Evolutionary conservation across 2,888 invertebrate genomes (phyloP), one percentile per base, ranked within the genome.

Genomic region (Euspilapteryx auroguttella): DNA sequence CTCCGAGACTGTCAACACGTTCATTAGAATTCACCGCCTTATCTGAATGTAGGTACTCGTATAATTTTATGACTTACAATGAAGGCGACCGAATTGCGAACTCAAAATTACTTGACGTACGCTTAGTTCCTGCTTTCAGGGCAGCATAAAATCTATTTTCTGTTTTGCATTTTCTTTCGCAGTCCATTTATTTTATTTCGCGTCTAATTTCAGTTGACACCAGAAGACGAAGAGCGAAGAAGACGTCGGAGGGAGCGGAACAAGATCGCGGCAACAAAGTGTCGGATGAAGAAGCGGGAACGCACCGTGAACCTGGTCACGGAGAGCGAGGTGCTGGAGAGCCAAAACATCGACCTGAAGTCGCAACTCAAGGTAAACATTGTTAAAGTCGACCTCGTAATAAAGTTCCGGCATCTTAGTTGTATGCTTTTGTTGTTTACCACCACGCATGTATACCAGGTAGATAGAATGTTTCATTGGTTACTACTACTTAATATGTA

Each of bases 191-290:
- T n/a, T n/a, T n/a, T 24, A 24, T 13, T 24, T n/a, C 7, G 13
- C 2, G 28, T 24, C 33, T 21, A 20, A 33, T 37, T 65, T 1
- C 65, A 90, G 89, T 66, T 94, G 39, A 94, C 94, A 7, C 89
- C 90, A 27, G 94, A 94, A 75, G 94, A 94, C 51, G 94, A 94
- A 66, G 94, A 93, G 51, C 80, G 94, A 20, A 80, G 94, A 32
- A 78, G 89, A 33, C 80, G 92, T 32, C 79, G 94, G 48, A 83
- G 94, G 45, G 94, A 94, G 64, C 79, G 94, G 42, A 94, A 94
- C 64, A 94, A 94, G 76, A 90, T 94, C 38, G 94, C 94, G 28
- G 94, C 94, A 33, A 94, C 94, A 8, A 94, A 94, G 62, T 94
- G 94, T 55, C 83, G 94, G 39, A 82, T 94, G 79, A 94, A 94